Percentiles rank a stretch among this genome's conserved stretches.
Conservation (phyloP, 2,113 vertebrate genomes). For the Sorex araneus region DNA sequence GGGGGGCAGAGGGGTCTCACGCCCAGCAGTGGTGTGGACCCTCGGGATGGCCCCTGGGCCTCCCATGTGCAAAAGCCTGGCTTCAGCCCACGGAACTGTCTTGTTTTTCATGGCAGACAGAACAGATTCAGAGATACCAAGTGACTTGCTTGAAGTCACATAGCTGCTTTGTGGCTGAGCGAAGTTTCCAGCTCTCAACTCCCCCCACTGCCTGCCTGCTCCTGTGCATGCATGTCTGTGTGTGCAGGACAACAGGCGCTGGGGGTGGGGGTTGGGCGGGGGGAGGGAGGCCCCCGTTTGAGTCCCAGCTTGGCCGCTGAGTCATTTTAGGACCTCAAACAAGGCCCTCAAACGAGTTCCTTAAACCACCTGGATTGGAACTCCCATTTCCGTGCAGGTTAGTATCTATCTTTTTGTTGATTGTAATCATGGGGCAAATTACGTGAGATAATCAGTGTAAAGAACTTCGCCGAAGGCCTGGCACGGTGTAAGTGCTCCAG, state of each 20-base stretch:
- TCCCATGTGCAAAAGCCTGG: too few relatives aligned
- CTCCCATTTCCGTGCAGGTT: conserved; percentile 36
- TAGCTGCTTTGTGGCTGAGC: neutral
- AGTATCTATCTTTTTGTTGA: neutral
- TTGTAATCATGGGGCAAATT: conserved; percentile 21
- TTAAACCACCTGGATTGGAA: neutral
- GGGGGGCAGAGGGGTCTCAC: too few relatives aligned
- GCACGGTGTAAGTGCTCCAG: neutral
- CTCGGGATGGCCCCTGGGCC: too few relatives aligned
- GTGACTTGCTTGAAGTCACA: conserved; percentile 41
- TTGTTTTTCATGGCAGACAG: conserved; percentile 8
- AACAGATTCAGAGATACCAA: conserved; percentile 62
- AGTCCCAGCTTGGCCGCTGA: neutral
- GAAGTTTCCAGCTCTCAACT: neutral
- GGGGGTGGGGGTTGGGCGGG: too few relatives aligned
- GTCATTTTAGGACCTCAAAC: neutral
- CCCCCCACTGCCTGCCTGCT: neutral
- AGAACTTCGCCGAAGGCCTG: neutral
- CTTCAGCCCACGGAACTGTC: too few relatives aligned
- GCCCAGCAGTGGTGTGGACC: too few relatives aligned
- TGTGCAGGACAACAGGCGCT: neutral
- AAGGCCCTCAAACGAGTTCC: neutral
- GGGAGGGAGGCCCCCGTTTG: neutral
- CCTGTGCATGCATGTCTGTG: too few relatives aligned
- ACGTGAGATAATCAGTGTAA: neutral